These are phyloP conservation scores for Papilio polyxenes DNA, from an alignment of 1,140 invertebrate genomes.

Conservation along the genomic window DNA sequence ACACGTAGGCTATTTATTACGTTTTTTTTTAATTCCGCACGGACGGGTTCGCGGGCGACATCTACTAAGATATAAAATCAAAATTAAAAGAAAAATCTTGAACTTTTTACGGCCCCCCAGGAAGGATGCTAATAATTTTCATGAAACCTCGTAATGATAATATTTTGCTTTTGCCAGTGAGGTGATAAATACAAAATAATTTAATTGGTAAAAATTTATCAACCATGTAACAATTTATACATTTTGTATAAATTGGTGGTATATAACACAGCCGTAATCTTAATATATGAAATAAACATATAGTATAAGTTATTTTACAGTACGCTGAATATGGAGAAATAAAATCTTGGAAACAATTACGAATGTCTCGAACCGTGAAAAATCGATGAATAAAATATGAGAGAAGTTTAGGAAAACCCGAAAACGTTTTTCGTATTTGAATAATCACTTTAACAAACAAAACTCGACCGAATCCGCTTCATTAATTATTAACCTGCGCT, in stretches of 20 bases:
- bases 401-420: constrained; percentile 76
- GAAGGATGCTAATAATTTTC: too few species aligned
- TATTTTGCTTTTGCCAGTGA: too few species aligned
- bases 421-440: constrained; percentile 80
- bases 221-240: too few species aligned
- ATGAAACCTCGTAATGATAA: too few species aligned
- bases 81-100: not conserved
- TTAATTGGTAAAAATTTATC: too few species aligned
- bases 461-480: constrained; percentile 73
- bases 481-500: constrained; percentile 79
- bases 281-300: not conserved
- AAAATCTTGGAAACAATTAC: constrained; percentile 70
- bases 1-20: too few species aligned
- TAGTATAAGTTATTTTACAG: not conserved
- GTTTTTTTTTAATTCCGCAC: too few species aligned
- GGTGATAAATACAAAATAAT: too few species aligned
- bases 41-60: too few species aligned
- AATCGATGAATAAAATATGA: constrained; percentile 80
- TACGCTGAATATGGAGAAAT: constrained; percentile 40
- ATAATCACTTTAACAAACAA: constrained; percentile 81
- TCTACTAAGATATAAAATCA: not conserved
- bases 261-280: too few species aligned
- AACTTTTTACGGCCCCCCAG: not conserved
- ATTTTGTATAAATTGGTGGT: too few species aligned
- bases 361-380: constrained; percentile 74